phyloP scores from a whole-genome alignment of 2,113 vertebrate genomes.

The Eublepharis macularius region DNA sequence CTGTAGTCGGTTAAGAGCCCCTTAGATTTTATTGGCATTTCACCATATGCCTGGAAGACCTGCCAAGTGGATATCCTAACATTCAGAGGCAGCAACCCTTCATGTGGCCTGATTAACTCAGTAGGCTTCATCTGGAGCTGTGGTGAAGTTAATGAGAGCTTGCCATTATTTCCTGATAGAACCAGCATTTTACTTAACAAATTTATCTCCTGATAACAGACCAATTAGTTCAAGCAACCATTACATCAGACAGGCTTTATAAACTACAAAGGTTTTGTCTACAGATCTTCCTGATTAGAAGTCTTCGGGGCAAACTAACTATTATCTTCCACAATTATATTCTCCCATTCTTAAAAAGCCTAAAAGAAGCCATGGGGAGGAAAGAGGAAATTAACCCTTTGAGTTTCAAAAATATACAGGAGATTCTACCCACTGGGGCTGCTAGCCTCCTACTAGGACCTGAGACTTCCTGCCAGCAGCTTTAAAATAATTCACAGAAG shows the following conservation, averaged over 20 bases:
- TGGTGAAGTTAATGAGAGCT: not conserved
- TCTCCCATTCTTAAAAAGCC: too few species aligned
- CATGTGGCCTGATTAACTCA: conserved; percentile 5
- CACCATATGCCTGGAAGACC: not conserved
- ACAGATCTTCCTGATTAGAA: not conserved
- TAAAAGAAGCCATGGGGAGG: too few species aligned
- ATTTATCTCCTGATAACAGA: not conserved
- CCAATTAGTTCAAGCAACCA: not conserved
- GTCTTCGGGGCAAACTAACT: fast-evolving
- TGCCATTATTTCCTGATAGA: not conserved
- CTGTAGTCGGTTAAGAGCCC: not conserved
- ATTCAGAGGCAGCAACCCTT: not conserved
- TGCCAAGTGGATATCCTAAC: not conserved
- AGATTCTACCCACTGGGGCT: too few species aligned
- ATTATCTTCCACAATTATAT: too few species aligned
- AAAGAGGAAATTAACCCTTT: too few species aligned
- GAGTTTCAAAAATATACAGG: too few species aligned
- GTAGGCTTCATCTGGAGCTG: not conserved
- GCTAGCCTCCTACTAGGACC: too few species aligned
- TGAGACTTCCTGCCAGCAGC: too few species aligned
- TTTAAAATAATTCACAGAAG: too few species aligned
- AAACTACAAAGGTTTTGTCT: not conserved
- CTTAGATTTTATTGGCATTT: not conserved
- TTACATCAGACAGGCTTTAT: not conserved
- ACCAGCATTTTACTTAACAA: not conserved